A percentile compares a stretch with the other conserved stretches of the same genome.
phyloP scores from a whole-genome alignment of 1,140 invertebrate genomes.

The Sinella curviseta region DNA sequence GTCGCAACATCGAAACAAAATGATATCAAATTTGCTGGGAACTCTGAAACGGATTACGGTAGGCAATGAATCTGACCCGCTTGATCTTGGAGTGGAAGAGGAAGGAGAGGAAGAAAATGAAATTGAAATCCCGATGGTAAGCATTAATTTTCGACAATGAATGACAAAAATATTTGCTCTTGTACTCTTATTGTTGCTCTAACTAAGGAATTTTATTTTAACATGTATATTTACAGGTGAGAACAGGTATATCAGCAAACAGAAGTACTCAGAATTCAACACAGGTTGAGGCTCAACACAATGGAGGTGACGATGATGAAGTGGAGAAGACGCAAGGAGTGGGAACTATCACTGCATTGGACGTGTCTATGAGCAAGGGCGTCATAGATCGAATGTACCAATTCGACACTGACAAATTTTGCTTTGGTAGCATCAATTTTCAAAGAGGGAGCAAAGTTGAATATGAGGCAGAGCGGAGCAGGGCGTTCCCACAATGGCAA shows the following conservation, averaged over 20 bases:
- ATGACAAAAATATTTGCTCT: not conserved
- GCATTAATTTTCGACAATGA: not conserved
- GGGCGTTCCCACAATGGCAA: not conserved
- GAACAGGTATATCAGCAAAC: not conserved
- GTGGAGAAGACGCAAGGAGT: not conserved
- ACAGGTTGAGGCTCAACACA: too few species aligned
- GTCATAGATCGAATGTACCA: not conserved
- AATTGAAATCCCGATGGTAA: too few species aligned
- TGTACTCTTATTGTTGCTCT: too few species aligned
- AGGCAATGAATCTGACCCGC: too few species aligned
- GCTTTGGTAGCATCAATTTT: not conserved
- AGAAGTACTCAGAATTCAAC: not conserved
- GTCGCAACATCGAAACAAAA: too few species aligned
- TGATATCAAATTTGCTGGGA: not conserved
- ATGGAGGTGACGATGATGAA: not conserved
- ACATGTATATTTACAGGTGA: too few species aligned
- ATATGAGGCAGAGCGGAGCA: conserved; percentile 5
- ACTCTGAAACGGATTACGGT: not conserved
- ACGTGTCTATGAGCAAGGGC: not conserved
- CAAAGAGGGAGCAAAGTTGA: conserved; percentile 19
- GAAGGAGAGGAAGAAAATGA: too few species aligned
- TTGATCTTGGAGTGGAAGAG: too few species aligned
- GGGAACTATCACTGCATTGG: conserved; percentile 1
- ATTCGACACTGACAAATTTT: not conserved
- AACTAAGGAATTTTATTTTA: too few species aligned